Base-by-base conservation (phyloP, 2,113 vertebrate genomes). In the Pterocles burchelli region DNA sequence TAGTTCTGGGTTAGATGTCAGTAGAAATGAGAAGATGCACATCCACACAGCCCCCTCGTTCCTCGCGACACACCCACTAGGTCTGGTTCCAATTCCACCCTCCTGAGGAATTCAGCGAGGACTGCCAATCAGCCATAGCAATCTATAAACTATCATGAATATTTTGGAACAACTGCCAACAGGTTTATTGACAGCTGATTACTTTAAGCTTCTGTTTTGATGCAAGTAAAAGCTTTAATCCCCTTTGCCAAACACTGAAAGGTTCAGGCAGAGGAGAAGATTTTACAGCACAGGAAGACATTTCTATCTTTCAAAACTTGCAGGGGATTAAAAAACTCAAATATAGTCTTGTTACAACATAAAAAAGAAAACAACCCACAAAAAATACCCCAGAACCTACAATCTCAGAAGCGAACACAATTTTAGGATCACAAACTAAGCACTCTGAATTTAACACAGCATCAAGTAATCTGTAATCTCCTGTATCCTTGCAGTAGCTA, bases 181-280 rank as follows among this genome's bases (percentile, higher is more conserved):
- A 90, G 62, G 31, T 81, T 81, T 92, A 93, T 92, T 92, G 92
- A 85, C 36, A 46, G 86, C 5, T 17, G n/a, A 94, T 83, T 94
- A 66, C 76, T 95, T 96, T 89, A 87, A 94, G 87, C 57, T 90
- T 92, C 54, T 89, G 79, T 92, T 93, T 93, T 70, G 65, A 90
- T 93, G 73, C 92, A 90, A 93, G 85, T 36, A 24, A 78, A 90
- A 94, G 41, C 83, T 96, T 93, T 92, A 94, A 95, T 95, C 73
- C 41, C 25, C 46, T 72, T 90, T 95, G 61, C 71, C 48, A 80
- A 78, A 63, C 59, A 86, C 52, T n/a, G 36, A 84, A 92, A 86
- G 61, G 38, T 75, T 81, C 88, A 78, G 45, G 65, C 59, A 95
- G 75, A 93, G 71, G 59, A 77, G 41, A 88, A 89, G 33, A 68